Evolutionary conservation across 37 sponge, comb jelly and placozoan genomes (phyloP), one percentile per base, ranked within the genome.

Genomic region (Agelas oroides): DNA sequence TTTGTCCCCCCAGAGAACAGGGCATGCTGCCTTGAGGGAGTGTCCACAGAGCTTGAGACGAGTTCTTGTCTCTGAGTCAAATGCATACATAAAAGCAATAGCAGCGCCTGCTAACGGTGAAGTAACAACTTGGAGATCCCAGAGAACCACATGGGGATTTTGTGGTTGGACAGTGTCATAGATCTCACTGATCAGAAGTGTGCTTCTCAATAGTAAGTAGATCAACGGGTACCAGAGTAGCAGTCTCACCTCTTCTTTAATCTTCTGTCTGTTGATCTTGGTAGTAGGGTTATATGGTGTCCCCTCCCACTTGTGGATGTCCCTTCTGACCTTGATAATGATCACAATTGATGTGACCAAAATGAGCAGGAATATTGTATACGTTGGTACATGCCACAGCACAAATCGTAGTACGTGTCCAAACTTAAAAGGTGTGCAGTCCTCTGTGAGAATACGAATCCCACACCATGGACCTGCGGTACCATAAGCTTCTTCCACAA

Each of bases 381-480:
- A 25, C 8, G 76, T 16, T 13, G 91, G 91, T 14, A 86, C 60
- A 38, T 80, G 65, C 83, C 71, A 72, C 25, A 82, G 17, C 30
- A n/a, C 13, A 52, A 73, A 64, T 35, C 75, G 59, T 33, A 86
- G 64, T 0, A 77, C 32, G 0, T 54, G 35, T 18, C 82, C 92
- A 25, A 64, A 56, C 8, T 3, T 21, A 32, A 37, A 72, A 8
- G 1, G 2, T 1, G 13, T 12, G 62, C 82, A 82, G 41, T 71
- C 61, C 27, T 60, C 72, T 13, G 65, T 27, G 18, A 64, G 39
- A 3, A 25, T 53, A 53, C 78, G 64, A 0, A 91, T 86, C 73
- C 84, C 87, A 82, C 92, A 91, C 87, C 84, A 91, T 1, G 87
- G 73, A 13, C 87, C 87, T 17, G 80, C 64, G 25, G 55, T 53